A percentile compares a stretch with the other conserved stretches of the same genome.
phyloP scores from a whole-genome alignment of 2,888 invertebrate species.

The Sinohyriopsis cumingii region DNA sequence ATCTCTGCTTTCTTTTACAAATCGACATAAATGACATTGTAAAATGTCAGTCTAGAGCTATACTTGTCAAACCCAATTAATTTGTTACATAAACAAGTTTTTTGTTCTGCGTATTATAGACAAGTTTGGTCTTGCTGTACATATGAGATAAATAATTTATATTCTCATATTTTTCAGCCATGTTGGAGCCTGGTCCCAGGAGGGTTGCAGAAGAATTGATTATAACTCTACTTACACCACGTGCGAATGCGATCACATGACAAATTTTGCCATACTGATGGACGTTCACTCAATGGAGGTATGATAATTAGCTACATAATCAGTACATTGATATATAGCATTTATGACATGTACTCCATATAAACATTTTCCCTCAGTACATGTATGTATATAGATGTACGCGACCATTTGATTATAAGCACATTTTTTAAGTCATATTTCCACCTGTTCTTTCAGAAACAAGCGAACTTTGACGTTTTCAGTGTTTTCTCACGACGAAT shows the following conservation, averaged over 20 bases:
- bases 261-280: slow-evolving; percentile 70
- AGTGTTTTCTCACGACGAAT: neutral
- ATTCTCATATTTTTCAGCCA: slow-evolving; percentile 17
- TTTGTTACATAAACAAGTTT: neutral
- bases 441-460: neutral
- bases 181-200: slow-evolving; percentile 53
- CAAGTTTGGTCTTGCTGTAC: neutral
- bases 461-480: neutral
- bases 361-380: too few species aligned
- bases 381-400: too few species aligned
- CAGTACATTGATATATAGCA: neutral
- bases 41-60: too few species aligned
- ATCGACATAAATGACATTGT: too few species aligned
- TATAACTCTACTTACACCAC: slow-evolving; percentile 60
- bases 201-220: slow-evolving; percentile 47
- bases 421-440: too few species aligned
- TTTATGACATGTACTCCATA: too few species aligned
- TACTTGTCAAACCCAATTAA: too few species aligned
- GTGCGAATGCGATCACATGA: slow-evolving; percentile 68
- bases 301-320: neutral
- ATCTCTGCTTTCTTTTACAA: too few species aligned
- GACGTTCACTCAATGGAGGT: slow-evolving; percentile 48
- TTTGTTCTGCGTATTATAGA: neutral
- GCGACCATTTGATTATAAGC: too few species aligned
- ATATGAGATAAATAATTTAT: neutral